Evolutionary conservation across 2,113 vertebrate species (phyloP).

Genomic region (Gallinago undulata): DNA sequence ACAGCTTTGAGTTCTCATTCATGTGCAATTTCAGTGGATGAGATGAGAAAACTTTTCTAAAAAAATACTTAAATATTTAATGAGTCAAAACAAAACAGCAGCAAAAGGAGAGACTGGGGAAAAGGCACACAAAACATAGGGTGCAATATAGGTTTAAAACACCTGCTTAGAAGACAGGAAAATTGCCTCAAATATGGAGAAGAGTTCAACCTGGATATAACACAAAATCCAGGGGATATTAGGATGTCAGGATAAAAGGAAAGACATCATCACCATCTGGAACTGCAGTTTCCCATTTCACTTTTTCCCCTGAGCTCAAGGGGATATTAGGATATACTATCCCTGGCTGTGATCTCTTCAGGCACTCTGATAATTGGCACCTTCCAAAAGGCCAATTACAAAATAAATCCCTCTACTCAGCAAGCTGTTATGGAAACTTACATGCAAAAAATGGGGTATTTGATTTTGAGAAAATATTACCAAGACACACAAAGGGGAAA

Average conservation of each 20-base stretch:
- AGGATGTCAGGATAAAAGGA: not conserved
- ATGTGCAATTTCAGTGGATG: conserved; percentile 34
- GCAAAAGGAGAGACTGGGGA: not conserved
- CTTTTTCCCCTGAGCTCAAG: not conserved
- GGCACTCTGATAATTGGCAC: not conserved
- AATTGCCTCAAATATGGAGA: not conserved
- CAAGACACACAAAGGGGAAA: not conserved
- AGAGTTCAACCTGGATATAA: not conserved
- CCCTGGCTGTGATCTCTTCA: not conserved
- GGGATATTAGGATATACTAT: not conserved
- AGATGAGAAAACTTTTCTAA: conserved; percentile 49
- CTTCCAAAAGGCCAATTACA: not conserved
- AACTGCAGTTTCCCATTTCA: not conserved
- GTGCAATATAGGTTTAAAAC: not conserved
- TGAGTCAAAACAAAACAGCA: not conserved
- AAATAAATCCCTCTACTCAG: not conserved
- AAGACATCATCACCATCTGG: not conserved
- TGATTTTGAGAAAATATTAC: not conserved
- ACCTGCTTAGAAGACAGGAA: not conserved
- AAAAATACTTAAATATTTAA: not conserved
- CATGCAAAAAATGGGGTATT: not conserved
- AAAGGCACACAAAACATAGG: not conserved
- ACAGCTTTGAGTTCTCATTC: conserved; percentile 49
- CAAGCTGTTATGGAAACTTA: not conserved
- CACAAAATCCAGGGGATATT: not conserved